Conservation (phyloP, 2,113 vertebrate species). For the Malurus alboscapulatus region DNA sequence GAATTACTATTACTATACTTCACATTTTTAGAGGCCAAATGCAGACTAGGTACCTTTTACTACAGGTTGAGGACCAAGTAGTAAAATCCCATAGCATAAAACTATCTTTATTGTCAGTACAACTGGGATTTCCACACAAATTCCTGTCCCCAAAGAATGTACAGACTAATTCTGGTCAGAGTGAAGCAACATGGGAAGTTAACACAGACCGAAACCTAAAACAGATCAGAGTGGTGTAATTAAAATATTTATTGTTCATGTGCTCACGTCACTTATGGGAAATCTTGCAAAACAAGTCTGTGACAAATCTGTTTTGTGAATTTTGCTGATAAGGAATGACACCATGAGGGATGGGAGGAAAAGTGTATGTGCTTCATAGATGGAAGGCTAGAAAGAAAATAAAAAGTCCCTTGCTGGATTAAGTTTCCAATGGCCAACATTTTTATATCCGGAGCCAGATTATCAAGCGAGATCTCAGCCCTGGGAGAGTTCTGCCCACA, state of each 20-base stretch:
- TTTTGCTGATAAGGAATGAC: neutral
- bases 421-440: neutral
- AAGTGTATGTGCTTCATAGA: neutral
- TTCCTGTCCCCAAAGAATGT: neutral
- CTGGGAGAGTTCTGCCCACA: neutral
- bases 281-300: neutral
- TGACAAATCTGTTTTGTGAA: neutral
- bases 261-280: neutral
- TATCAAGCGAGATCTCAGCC: constrained; percentile 1
- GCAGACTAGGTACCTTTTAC: neutral
- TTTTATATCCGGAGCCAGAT: neutral
- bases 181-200: neutral
- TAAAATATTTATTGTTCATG: neutral
- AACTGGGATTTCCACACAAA: neutral
- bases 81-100: neutral
- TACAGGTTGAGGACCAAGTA: neutral
- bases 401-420: neutral
- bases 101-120: neutral
- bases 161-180: neutral
- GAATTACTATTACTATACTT: neutral
- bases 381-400: neutral
- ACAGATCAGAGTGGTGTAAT: neutral
- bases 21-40: neutral
- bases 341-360: neutral
- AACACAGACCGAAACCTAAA: neutral